phyloP scores from a whole-genome alignment of 2,797 vertebrate species.

The Eleutherodactylus coqui region DNA sequence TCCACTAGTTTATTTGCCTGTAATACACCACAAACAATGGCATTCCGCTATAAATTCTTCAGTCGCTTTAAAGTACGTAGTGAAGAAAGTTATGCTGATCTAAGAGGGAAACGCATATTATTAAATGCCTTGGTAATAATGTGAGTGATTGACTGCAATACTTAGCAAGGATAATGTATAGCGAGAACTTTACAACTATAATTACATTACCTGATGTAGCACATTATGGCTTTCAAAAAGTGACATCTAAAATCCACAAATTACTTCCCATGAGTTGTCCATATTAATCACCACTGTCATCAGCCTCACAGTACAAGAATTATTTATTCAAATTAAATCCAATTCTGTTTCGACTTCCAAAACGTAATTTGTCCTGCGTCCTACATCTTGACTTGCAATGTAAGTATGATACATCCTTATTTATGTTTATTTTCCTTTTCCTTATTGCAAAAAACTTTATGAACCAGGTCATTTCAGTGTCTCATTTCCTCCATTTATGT shows the following conservation, averaged over 20 bases:
- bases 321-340: conserved; percentile 21
- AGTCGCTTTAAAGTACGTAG: neutral
- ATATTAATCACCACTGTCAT: conserved; percentile 8
- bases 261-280: conserved; percentile 21
- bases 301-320: neutral
- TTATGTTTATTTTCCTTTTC: conserved; percentile 20
- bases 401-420: neutral
- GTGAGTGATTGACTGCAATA: conserved; percentile 14
- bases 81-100: neutral
- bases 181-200: neutral
- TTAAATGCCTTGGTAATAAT: neutral
- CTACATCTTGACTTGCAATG: neutral
- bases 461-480: conserved; percentile 29
- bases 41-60: neutral
- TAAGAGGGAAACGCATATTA: neutral
- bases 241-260: conserved; percentile 28
- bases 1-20: neutral
- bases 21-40: neutral
- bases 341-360: conserved; percentile 13
- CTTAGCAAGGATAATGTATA: conserved; percentile 29
- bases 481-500: conserved; percentile 20
- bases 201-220: conserved; percentile 16
- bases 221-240: conserved; percentile 18
- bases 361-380: neutral
- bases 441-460: neutral